These are phyloP conservation scores for Cyanoramphus novaezelandiae DNA, from an alignment of 2,113 vertebrate species.

Conservation along the genomic window DNA sequence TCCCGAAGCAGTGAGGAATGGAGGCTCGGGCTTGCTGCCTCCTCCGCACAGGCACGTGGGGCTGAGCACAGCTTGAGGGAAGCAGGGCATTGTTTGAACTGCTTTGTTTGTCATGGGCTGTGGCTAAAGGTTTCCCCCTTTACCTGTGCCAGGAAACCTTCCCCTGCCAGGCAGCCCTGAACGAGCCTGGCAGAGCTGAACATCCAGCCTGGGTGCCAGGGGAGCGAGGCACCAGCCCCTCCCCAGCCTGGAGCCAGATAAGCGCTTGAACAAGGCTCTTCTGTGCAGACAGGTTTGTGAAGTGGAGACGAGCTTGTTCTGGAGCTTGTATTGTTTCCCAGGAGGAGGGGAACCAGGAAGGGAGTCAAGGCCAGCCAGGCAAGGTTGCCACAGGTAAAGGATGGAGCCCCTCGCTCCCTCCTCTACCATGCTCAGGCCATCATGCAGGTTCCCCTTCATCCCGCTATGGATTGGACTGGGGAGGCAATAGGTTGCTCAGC, in stretches of 20 bases:
- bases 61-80: not conserved
- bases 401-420: not conserved
- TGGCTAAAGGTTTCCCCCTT: not conserved
- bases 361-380: not conserved
- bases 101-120: not conserved
- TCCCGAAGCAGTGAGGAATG: not conserved
- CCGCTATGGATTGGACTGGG: not conserved
- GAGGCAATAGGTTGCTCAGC: not conserved
- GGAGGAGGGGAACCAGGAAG: not conserved
- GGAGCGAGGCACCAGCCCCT: not conserved
- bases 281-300: slow-evolving; percentile 10
- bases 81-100: not conserved
- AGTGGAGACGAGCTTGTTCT: not conserved
- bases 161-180: not conserved
- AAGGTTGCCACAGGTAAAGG: not conserved
- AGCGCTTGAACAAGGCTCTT: slow-evolving; percentile 27
- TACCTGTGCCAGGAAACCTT: slow-evolving; percentile 12
- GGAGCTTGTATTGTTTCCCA: not conserved
- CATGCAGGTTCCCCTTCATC: not conserved
- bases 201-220: not conserved
- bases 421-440: not conserved
- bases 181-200: not conserved
- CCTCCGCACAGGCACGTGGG: rapidly evolving
- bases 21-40: not conserved
- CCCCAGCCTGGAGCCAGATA: slow-evolving; percentile 12